phyloP scores from a whole-genome alignment of 2,797 vertebrate species.

The Xiphophorus birchmanni region DNA sequence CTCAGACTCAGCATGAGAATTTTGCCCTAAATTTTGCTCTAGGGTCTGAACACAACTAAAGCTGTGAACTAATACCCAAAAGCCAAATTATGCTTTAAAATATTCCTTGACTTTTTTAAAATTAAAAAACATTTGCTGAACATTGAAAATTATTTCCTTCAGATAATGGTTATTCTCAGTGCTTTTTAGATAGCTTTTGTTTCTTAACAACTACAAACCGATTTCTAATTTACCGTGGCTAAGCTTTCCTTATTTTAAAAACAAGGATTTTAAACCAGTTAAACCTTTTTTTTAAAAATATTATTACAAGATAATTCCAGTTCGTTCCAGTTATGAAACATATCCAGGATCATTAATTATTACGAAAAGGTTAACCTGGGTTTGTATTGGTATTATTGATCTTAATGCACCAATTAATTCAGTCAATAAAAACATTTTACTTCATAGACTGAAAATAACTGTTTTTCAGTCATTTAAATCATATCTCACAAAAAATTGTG shows the following conservation, averaged over 20 bases:
- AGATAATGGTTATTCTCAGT: background rate
- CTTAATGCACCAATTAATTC: background rate
- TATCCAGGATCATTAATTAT: background rate
- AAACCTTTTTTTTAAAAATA: background rate
- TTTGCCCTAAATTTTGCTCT: background rate
- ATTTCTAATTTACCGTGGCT: too few relatives aligned
- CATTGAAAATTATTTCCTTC: background rate
- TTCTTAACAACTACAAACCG: background rate
- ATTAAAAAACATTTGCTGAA: background rate
- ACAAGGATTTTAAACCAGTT: background rate
- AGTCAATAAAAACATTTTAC: background rate
- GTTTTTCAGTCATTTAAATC: background rate
- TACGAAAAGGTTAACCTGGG: background rate
- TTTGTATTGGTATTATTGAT: background rate
- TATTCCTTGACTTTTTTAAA: background rate
- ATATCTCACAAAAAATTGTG: background rate
- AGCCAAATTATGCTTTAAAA: background rate
- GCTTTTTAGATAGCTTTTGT: background rate
- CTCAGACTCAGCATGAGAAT: background rate
- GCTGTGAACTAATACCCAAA: too few relatives aligned
- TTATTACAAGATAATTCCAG: background rate
- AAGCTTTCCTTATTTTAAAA: background rate
- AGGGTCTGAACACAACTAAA: too few relatives aligned
- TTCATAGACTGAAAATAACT: background rate
- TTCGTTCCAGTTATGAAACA: background rate